phyloP scores from a whole-genome alignment of 1,140 invertebrate species.

The Ceratina japonica region DNA sequence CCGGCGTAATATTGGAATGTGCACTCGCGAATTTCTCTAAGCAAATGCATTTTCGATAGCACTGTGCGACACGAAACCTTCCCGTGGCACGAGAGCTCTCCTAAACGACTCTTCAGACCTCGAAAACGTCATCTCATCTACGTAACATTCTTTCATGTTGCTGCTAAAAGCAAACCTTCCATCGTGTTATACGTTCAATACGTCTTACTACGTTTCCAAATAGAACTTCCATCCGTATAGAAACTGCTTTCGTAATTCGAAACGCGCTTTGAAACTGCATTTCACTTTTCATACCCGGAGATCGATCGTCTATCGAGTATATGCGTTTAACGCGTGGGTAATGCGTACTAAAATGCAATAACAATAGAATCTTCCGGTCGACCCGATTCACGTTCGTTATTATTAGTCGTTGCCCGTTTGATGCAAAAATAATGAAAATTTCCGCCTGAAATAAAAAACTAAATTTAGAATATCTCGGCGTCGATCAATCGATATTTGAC shows the following conservation, averaged over 20 bases:
- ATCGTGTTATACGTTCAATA: too few relatives aligned
- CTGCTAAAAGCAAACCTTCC: not conserved
- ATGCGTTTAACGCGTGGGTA: too few relatives aligned
- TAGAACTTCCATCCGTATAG: too few relatives aligned
- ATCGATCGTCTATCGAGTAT: too few relatives aligned
- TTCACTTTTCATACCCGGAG: too few relatives aligned
- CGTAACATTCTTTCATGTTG: not conserved
- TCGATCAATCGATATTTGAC: not conserved
- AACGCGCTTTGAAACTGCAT: too few relatives aligned
- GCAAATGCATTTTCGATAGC: not conserved
- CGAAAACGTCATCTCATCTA: not conserved
- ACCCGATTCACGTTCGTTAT: not conserved
- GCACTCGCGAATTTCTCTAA: not conserved
- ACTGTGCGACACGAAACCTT: not conserved
- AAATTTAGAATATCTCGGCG: not conserved
- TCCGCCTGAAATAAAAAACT: constrained; percentile 4
- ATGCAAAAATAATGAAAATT: constrained; percentile 12
- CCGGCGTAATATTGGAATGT: not conserved
- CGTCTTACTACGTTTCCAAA: too few relatives aligned
- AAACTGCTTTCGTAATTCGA: too few relatives aligned
- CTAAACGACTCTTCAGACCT: constrained; percentile 3
- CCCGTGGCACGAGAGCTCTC: constrained; percentile 3
- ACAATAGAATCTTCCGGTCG: too few relatives aligned
- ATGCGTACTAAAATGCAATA: too few relatives aligned
- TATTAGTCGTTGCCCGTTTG: not conserved